Conservation (phyloP, 2,888 invertebrate species). For the Anodontia alba region DNA sequence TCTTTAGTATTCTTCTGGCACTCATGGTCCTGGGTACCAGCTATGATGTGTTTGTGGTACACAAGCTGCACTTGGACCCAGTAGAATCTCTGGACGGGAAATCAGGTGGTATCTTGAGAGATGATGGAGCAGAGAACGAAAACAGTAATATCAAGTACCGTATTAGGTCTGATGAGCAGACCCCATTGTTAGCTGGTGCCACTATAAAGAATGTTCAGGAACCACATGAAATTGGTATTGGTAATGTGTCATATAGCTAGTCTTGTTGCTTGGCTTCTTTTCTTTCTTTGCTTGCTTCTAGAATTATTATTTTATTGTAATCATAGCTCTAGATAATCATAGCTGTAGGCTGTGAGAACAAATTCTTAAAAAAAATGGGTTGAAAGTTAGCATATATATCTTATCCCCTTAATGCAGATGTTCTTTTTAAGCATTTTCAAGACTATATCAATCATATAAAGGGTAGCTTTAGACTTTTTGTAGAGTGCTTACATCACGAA, state of each 20-base stretch:
- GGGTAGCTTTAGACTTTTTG: too few species aligned
- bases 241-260: conserved; percentile 20
- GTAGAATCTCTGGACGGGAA: conserved; percentile 16
- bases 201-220: conserved; percentile 33
- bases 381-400: too few species aligned
- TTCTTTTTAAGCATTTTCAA: too few species aligned
- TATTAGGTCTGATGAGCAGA: conserved; percentile 12
- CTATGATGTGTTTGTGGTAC: conserved; percentile 61
- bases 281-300: neutral
- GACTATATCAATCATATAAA: too few species aligned
- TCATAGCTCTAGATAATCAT: too few species aligned
- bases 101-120: conserved; percentile 31
- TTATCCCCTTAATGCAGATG: too few species aligned
- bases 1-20: conserved; percentile 21
- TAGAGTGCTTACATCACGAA: too few species aligned
- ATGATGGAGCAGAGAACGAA: neutral
- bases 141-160: conserved; percentile 46
- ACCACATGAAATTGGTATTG: conserved; percentile 33
- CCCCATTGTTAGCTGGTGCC: neutral
- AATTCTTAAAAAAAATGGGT: too few species aligned
- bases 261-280: neutral
- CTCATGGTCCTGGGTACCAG: conserved; percentile 48
- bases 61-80: conserved; percentile 40
- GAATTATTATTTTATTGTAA: too few species aligned
- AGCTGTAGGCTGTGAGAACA: too few species aligned